Conservation (phyloP, 2,113 vertebrate species). For the Sceloporus tristichus region DNA sequence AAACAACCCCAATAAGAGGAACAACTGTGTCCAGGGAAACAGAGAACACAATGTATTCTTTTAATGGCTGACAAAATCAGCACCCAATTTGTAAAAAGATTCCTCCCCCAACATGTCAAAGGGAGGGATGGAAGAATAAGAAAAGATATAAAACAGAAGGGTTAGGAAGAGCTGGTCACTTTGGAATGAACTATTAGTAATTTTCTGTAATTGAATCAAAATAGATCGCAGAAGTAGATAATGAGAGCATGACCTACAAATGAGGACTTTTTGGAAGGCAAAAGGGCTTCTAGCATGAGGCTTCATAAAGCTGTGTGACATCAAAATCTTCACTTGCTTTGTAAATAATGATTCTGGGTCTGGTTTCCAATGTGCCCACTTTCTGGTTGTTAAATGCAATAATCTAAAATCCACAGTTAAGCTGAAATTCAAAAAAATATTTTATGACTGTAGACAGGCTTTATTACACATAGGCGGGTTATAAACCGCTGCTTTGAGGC, state of each 20-base stretch:
- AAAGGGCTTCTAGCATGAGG: constrained; percentile 71
- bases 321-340: constrained; percentile 40
- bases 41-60: constrained; percentile 32
- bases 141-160: constrained; percentile 54
- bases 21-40: constrained; percentile 42
- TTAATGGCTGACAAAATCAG: constrained; percentile 45
- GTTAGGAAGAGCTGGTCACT: constrained; percentile 64
- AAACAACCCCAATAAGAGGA: constrained; percentile 10
- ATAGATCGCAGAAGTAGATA: constrained; percentile 77
- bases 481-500: too few species aligned
- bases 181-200: constrained; percentile 77
- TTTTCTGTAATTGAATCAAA: constrained; percentile 84
- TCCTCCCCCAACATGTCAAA: constrained; percentile 5
- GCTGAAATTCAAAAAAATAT: background rate
- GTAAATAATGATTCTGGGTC: constrained; percentile 23
- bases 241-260: constrained; percentile 80
- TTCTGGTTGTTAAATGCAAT: constrained; percentile 10
- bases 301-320: constrained; percentile 63
- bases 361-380: background rate
- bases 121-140: constrained; percentile 57
- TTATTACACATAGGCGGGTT: constrained; percentile 35
- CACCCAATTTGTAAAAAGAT: constrained; percentile 38
- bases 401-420: constrained; percentile 30
- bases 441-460: constrained; percentile 20
- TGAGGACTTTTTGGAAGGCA: constrained; percentile 72